Evolutionary conservation across 2,797 vertebrate species (phyloP).

Genomic region (Anguilla obscura): DNA sequence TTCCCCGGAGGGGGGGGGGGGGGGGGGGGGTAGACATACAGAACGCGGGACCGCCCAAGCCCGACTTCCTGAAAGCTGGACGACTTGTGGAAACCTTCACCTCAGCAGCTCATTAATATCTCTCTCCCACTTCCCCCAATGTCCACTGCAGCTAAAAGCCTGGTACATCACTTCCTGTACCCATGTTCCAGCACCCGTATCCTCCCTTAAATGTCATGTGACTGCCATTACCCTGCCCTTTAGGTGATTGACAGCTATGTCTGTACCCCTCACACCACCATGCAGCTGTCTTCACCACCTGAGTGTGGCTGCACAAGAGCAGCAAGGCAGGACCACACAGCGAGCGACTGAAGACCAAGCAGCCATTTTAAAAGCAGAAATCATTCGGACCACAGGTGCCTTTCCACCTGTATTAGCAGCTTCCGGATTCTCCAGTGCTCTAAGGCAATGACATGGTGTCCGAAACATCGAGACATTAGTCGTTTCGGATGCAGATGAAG

Average conservation of each 20-base stretch:
- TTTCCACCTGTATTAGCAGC: neutral
- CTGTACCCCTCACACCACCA: too few species aligned
- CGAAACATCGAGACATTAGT: neutral
- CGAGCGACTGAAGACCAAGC: neutral
- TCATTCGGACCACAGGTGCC: neutral
- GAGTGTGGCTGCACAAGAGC: neutral
- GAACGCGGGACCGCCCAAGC: neutral
- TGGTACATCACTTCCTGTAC: neutral
- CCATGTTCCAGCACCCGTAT: neutral
- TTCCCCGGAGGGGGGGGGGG: too few species aligned
- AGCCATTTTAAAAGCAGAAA: neutral
- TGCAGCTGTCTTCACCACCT: neutral
- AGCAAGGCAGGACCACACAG: neutral
- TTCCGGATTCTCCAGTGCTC: neutral
- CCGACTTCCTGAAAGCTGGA: neutral
- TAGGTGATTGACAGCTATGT: neutral
- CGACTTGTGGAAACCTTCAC: neutral
- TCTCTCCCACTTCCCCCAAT: neutral
- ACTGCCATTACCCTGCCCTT: neutral
- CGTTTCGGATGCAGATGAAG: neutral
- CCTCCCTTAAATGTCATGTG: neutral
- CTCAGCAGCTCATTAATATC: neutral
- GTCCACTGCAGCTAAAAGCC: neutral
- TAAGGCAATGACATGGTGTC: neutral
- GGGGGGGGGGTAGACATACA: too few species aligned